Base-by-base conservation (phyloP, 1,140 invertebrate species). In the Pinna nobilis region DNA sequence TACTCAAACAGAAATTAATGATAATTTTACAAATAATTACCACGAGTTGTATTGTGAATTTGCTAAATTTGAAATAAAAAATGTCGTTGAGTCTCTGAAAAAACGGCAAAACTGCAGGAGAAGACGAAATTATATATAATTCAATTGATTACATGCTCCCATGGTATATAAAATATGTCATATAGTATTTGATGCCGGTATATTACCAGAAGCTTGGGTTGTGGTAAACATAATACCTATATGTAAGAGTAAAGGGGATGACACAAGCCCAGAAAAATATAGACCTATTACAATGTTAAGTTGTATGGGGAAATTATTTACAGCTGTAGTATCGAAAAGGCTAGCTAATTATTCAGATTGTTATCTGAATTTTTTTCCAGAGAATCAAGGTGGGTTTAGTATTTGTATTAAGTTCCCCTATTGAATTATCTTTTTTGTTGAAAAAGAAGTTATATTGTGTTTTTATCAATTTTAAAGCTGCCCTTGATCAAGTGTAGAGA, bases 261-360 rank as follows among this genome's bases (percentile, higher is more conserved):
- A 25, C 2, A 33, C 32, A n/a, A 32, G 64, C 39, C 59, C 53
- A 7, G 65, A 63, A 15, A 70, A 75, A 11, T 69, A 47, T 44
- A 64, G 60, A 61, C 1, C 59, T 15, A 65, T 75, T 1, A 50
- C 60, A n/a, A 39, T 68, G 33, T 37, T 69, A 9, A 68, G 33
- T 33, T 74, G 65, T 30, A 47, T 70, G 1, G 73, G 66, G 3
- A 75, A 75, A 65, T 13, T 70, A n/a, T 70, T 75, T 30, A 70
- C 67, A n/a, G 32, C 59, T 3, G 41, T 65, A 25, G 18, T 74
- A 51, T 63, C 60, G 20, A 15, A 35, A 13, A 47, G 55, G 33
- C 11, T 67, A 11, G 50, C 9, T 28, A 53, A 28, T 13, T 53
- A 53, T 25, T 4, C 50, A 53, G 18, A n/a, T 1, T 23, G 20